A percentile compares a stretch with the other conserved stretches of the same genome.
phyloP scores from a whole-genome alignment of 2,797 vertebrate genomes.

The Margarornis squamiger region DNA sequence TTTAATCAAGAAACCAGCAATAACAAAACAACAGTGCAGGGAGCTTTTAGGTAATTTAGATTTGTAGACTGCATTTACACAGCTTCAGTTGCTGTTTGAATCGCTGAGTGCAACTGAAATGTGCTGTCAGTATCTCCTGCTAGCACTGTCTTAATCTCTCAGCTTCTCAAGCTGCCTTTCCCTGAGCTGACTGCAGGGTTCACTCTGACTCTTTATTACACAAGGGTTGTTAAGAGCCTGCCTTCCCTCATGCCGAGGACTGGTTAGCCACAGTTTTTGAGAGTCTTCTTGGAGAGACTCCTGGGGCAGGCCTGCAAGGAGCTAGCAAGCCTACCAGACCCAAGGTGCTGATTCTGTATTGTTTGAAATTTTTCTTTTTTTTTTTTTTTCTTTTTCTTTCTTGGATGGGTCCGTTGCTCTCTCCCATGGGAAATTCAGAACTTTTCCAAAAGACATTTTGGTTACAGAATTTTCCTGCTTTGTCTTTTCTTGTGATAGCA shows the following conservation, averaged over 20 bases:
- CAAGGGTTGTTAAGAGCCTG: not conserved
- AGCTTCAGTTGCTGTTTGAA: not conserved
- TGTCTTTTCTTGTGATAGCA: not conserved
- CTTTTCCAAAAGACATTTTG: not conserved
- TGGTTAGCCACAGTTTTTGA: not conserved
- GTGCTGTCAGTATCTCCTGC: not conserved
- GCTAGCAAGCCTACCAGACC: not conserved
- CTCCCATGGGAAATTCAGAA: not conserved
- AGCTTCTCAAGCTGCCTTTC: not conserved
- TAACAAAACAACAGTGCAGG: not conserved
- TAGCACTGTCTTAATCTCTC: not conserved
- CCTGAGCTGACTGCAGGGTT: not conserved
- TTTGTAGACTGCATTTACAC: not conserved
- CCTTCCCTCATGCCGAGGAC: not conserved
- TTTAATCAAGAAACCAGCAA: not conserved
- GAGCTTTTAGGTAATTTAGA: not conserved
- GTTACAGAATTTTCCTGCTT: not conserved
- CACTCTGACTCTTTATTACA: not conserved
- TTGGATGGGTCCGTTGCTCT: not conserved
- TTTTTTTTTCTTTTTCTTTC: not conserved
- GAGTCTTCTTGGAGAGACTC: rapidly evolving
- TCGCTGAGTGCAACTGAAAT: not conserved
- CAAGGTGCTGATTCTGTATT: not conserved
- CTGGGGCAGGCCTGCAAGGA: not conserved
- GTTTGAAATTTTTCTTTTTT: not conserved